phyloP scores from a whole-genome alignment of 2,113 vertebrate genomes.

The Chloebia gouldiae region DNA sequence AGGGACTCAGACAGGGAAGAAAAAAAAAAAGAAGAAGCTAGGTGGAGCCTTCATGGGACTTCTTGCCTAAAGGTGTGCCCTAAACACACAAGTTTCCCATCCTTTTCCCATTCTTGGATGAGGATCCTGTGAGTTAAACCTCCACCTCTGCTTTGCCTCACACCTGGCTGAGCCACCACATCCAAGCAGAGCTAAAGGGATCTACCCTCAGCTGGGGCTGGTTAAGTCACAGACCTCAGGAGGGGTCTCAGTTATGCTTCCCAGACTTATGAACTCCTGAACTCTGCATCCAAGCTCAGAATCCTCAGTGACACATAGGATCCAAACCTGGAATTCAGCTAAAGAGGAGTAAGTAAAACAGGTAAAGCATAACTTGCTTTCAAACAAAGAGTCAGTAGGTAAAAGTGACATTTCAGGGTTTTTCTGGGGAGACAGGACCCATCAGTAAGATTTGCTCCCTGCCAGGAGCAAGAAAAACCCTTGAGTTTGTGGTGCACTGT shows the following conservation, averaged over 20 bases:
- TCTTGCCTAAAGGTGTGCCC: background rate
- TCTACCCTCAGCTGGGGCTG: background rate
- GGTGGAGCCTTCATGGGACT: background rate
- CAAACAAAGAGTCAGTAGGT: background rate
- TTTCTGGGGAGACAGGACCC: background rate
- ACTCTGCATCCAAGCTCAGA: background rate
- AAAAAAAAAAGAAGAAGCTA: background rate
- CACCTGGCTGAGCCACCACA: no score
- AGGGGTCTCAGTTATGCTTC: background rate
- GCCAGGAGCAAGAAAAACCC: background rate
- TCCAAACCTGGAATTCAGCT: background rate
- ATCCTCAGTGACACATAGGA: background rate
- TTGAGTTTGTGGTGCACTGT: background rate
- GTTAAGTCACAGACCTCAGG: background rate
- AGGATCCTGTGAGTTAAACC: background rate
- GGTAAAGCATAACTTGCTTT: background rate
- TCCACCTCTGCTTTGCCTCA: background rate
- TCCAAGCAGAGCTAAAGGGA: background rate
- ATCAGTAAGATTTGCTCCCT: background rate
- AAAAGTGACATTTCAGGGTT: background rate
- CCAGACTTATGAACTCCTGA: background rate
- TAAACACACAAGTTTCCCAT: background rate
- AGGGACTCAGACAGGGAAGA: background rate
- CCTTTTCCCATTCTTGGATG: background rate
- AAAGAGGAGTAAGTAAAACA: background rate